phyloP scores from a whole-genome alignment of 2,888 invertebrate species.

The Caenorhabditis drosophilae region DNA sequence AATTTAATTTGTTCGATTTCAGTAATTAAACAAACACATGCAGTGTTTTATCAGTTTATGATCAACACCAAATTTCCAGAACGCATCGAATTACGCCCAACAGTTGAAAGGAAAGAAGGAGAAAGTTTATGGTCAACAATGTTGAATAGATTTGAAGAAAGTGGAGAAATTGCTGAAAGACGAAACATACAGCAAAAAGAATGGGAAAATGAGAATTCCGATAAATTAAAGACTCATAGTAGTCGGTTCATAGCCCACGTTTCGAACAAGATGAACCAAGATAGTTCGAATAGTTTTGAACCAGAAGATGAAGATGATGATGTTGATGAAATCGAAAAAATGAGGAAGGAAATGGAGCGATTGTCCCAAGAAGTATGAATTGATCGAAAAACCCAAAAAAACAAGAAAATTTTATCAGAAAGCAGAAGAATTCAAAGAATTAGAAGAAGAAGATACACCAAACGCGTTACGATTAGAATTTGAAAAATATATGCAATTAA shows the following conservation, averaged over 20 bases:
- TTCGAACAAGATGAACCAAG: slow-evolving; percentile 13
- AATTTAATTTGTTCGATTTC: no score
- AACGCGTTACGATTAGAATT: slow-evolving; percentile 56
- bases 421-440: slow-evolving; percentile 34
- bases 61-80: slow-evolving; percentile 39
- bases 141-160: slow-evolving; percentile 54
- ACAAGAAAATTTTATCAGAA: no score
- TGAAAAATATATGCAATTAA: slow-evolving; percentile 55
- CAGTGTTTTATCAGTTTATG: no score
- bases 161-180: slow-evolving; percentile 47
- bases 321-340: slow-evolving; percentile 34
- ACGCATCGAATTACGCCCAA: slow-evolving; percentile 55
- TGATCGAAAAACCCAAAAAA: neutral
- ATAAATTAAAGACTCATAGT: slow-evolving; percentile 8
- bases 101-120: slow-evolving; percentile 36
- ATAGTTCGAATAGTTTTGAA: slow-evolving; percentile 16
- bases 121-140: slow-evolving; percentile 51
- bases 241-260: slow-evolving; percentile 35
- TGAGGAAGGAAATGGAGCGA: slow-evolving; percentile 38
- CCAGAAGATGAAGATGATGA: slow-evolving; percentile 41
- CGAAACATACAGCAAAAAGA: slow-evolving; percentile 48
- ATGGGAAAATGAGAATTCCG: slow-evolving; percentile 29
- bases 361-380: slow-evolving; percentile 20
- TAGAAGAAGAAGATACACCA: slow-evolving; percentile 44
- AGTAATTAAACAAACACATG: no score